phyloP scores from a whole-genome alignment of 2,113 vertebrate genomes.

The Ifrita kowaldi region DNA sequence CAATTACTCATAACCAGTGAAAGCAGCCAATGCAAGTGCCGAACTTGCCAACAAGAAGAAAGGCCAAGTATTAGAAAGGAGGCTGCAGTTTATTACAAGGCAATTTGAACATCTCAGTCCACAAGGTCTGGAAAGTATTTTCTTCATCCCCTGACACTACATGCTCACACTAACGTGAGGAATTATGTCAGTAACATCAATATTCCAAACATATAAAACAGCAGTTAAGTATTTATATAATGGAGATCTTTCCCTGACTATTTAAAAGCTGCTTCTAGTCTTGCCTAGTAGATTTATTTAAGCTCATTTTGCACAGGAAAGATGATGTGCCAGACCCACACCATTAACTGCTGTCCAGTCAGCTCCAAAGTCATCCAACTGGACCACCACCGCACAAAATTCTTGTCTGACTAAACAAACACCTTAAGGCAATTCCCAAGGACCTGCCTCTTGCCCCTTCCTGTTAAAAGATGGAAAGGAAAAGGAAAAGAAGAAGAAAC shows the following conservation, averaged over 20 bases:
- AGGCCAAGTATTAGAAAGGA: slow-evolving; percentile 29
- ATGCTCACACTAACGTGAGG: not conserved
- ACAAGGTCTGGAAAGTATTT: not conserved
- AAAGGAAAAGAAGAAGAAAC: not conserved
- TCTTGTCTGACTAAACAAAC: slow-evolving; percentile 43
- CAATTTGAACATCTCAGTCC: not conserved
- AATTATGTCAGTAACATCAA: not conserved
- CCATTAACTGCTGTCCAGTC: slow-evolving; percentile 29
- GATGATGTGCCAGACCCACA: slow-evolving; percentile 19
- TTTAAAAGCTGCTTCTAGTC: not conserved
- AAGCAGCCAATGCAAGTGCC: not conserved
- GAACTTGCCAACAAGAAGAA: not conserved
- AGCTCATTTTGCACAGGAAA: slow-evolving; percentile 49
- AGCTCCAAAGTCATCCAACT: slow-evolving; percentile 50
- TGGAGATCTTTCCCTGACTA: not conserved
- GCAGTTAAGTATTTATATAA: not conserved
- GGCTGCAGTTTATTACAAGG: not conserved
- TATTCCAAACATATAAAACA: not conserved
- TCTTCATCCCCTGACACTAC: not conserved
- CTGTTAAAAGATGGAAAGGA: not conserved
- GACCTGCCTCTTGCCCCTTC: not conserved
- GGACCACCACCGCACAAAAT: slow-evolving; percentile 21
- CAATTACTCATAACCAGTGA: slow-evolving; percentile 40
- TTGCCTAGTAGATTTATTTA: not conserved
- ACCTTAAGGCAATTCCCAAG: slow-evolving; percentile 40